Base-by-base conservation (phyloP, 2,113 vertebrate species). In the Melanocharis versteri region DNA sequence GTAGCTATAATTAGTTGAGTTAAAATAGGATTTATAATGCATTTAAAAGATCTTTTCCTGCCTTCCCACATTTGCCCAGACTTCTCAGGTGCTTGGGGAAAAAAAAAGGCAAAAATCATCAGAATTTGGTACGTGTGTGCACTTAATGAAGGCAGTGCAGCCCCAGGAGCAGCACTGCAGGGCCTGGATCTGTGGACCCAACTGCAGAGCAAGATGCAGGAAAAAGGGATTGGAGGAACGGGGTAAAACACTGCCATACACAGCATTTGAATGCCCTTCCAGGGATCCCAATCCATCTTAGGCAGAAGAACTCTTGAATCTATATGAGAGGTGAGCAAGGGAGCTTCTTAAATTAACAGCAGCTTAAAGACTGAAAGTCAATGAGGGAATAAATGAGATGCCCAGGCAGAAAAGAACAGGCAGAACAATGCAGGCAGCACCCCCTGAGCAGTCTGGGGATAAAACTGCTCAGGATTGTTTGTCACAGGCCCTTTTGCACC, bases 11-110 rank as follows among this genome's bases (percentile, higher is more conserved):
- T 83, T 90, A 71, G 72, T 23, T 27, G 69, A 73, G 73, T 68
- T 93, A 64, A 89, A 87, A 81, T 33, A 44, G 48, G 73, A 69
- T 75, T 87, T 78, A 53, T 60, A 95, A 93, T 50, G 56, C 35
- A 10, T 57, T 94, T 87, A 22, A 77, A 94, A 91, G 30, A 45
- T 76, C 62, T 94, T 95, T 92, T 93, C 75, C 88, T 95, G 53
- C 18, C 47, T 72, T 84, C 64, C 85, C 44, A 42, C 56, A 35
- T 77, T 66, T 73, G 3, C 69, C 48, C 47, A 84, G 80, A 71
- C 44, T 87, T 56, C 64, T 61, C 83, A 83, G 40, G 65, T 87
- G 40, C 65, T 71, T 87, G 69, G 15, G 53, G 1, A 26, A 39
- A 57, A 91, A 91, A 75, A 69, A 58, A 37, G 9, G 3, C 10